Conservation (phyloP, 2,888 invertebrate species). For the Thymelicus acteon region DNA sequence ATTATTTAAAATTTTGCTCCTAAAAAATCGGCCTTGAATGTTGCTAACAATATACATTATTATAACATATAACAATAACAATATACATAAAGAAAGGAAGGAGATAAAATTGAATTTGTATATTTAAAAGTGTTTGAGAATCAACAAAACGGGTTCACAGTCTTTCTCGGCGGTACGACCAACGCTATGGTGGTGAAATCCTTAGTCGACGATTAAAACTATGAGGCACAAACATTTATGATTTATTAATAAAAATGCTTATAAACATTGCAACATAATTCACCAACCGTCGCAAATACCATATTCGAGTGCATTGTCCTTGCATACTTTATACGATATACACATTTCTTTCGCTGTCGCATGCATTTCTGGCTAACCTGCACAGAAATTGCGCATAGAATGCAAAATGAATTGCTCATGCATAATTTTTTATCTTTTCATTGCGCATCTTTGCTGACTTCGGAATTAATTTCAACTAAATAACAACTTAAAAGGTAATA, state of each 20-base stretch:
- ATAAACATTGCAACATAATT: slow-evolving; percentile 14
- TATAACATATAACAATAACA: no score
- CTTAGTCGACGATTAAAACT: no score
- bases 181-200: no score
- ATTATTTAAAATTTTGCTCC: no score
- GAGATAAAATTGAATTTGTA: no score
- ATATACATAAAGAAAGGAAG: no score
- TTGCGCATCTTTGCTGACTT: slow-evolving; percentile 16
- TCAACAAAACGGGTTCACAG: no score
- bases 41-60: no score
- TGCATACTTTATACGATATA: slow-evolving; percentile 28
- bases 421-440: slow-evolving; percentile 26
- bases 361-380: slow-evolving; percentile 34
- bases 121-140: no score
- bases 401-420: slow-evolving; percentile 31
- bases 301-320: slow-evolving; percentile 32
- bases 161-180: no score
- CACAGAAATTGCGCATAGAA: slow-evolving; percentile 33
- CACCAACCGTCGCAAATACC: slow-evolving; percentile 22
- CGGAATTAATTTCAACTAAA: background rate
- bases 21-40: no score
- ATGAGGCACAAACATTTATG: no score
- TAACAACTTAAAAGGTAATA: background rate
- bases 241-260: background rate
- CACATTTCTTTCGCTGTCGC: slow-evolving; percentile 34